Percentiles rank a stretch among this genome's conserved stretches.
Evolutionary conservation across 2,888 invertebrate genomes (phyloP).

Genomic region (Eilema depressum): DNA sequence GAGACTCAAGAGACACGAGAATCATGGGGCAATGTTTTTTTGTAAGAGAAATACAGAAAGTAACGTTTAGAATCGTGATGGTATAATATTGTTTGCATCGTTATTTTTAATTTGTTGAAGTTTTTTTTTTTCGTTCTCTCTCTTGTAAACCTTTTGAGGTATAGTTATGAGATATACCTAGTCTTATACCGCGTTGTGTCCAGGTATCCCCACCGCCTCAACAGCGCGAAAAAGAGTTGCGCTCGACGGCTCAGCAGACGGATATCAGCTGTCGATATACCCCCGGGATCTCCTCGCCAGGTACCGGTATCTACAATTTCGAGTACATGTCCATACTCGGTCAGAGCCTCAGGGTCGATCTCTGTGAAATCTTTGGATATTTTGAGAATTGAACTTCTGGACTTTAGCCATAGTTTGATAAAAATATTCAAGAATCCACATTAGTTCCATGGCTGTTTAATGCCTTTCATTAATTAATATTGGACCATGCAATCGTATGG

Average conservation of each 20-base stretch:
- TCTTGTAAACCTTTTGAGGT: background rate
- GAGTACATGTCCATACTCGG: background rate
- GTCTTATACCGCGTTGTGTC: background rate
- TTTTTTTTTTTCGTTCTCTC: too few relatives aligned
- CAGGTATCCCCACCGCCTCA: slow-evolving; percentile 42
- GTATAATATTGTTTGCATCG: too few relatives aligned
- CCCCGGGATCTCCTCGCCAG: slow-evolving; percentile 67
- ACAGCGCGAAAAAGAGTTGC: slow-evolving; percentile 66
- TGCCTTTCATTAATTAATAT: background rate
- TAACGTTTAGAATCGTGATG: too few relatives aligned
- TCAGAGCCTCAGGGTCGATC: background rate
- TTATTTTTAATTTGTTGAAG: too few relatives aligned
- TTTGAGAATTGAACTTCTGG: too few relatives aligned
- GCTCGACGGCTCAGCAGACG: slow-evolving; percentile 76
- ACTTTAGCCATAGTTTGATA: too few relatives aligned
- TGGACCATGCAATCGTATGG: too few relatives aligned
- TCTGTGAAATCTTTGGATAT: too few relatives aligned
- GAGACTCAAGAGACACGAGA: too few relatives aligned
- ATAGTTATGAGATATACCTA: background rate
- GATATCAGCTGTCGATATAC: slow-evolving; percentile 76
- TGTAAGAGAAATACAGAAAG: too few relatives aligned
- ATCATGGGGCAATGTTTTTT: too few relatives aligned
- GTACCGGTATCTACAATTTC: slow-evolving; percentile 29
- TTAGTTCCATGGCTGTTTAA: background rate
- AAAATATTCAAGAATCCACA: too few relatives aligned